These are phyloP conservation scores for Lepidurus apus DNA, from an alignment of 1,140 invertebrate genomes.

Conservation along the genomic window DNA sequence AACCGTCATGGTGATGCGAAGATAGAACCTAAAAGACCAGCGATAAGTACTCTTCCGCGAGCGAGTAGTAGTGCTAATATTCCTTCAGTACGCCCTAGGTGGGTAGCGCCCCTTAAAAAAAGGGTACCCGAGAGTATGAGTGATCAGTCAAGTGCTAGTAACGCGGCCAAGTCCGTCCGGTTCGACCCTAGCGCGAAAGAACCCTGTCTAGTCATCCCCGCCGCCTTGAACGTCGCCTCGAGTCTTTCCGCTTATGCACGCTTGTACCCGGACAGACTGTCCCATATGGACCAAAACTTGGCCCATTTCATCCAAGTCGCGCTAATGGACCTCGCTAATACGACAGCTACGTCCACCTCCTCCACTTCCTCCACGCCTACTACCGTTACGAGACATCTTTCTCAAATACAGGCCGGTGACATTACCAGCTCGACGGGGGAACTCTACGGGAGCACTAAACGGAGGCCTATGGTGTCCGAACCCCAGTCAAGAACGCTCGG, in stretches of 20 bases:
- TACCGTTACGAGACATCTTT: background rate
- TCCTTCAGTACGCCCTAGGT: slow-evolving; percentile 12
- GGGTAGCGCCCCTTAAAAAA: background rate
- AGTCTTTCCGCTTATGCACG: background rate
- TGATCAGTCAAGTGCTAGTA: background rate
- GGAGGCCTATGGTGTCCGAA: background rate
- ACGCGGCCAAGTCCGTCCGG: background rate
- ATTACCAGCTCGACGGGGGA: background rate
- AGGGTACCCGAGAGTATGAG: background rate
- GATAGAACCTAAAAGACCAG: no score
- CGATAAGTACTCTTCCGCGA: no score
- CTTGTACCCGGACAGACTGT: background rate
- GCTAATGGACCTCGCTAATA: background rate
- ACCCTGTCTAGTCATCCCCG: background rate
- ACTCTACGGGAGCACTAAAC: background rate
- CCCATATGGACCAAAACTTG: slow-evolving; percentile 3
- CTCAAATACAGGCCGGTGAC: background rate
- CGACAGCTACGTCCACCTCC: background rate
- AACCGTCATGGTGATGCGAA: no score
- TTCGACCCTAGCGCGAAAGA: slow-evolving; percentile 10
- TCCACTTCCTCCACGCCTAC: background rate
- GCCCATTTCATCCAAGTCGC: slow-evolving; percentile 4
- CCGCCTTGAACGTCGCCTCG: background rate
- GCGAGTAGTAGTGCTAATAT: no score
- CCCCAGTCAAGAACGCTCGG: background rate